Percentiles rank a stretch among this genome's conserved stretches.
These are phyloP conservation scores for Salticus scenicus DNA, from an alignment of 2,888 invertebrate species.

Conservation along the genomic window DNA sequence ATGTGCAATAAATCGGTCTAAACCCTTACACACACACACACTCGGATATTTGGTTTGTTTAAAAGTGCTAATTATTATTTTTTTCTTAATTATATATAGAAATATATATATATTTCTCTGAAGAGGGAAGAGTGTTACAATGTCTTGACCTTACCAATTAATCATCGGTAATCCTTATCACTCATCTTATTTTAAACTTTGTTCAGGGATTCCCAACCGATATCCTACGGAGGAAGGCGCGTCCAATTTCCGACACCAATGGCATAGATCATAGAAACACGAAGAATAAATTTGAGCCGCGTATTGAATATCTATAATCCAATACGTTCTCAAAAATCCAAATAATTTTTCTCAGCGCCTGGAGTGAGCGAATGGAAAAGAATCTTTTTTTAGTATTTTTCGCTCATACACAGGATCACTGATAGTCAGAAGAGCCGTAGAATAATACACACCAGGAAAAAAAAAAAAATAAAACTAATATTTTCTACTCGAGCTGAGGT, in stretches of 20 bases:
- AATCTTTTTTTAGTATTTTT: slow-evolving; percentile 22
- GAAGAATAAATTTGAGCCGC: slow-evolving; percentile 60
- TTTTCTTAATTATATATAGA: too few species aligned
- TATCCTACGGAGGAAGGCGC: slow-evolving; percentile 4
- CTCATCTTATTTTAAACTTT: neutral
- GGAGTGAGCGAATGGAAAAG: slow-evolving; percentile 13
- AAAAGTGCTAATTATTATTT: too few species aligned
- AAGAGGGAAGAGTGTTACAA: too few species aligned
- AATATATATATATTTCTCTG: too few species aligned
- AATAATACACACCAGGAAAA: slow-evolving; percentile 15
- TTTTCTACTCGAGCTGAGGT: slow-evolving; percentile 50
- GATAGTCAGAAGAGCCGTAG: slow-evolving; percentile 10
- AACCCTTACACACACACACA: too few species aligned
- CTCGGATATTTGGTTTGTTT: too few species aligned
- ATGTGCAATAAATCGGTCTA: too few species aligned
- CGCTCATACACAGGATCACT: neutral
- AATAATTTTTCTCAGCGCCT: slow-evolving; percentile 61
- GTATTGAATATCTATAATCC: slow-evolving; percentile 69
- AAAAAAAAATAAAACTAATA: slow-evolving; percentile 37
- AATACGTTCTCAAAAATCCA: slow-evolving; percentile 67
- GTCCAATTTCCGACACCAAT: slow-evolving; percentile 32
- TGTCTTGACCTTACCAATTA: too few species aligned
- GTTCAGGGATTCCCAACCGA: neutral
- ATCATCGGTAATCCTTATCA: neutral
- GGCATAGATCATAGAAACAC: slow-evolving; percentile 16